Evolutionary conservation across 2,888 invertebrate genomes (phyloP).

Genomic region (Cecidostiba fungosa): DNA sequence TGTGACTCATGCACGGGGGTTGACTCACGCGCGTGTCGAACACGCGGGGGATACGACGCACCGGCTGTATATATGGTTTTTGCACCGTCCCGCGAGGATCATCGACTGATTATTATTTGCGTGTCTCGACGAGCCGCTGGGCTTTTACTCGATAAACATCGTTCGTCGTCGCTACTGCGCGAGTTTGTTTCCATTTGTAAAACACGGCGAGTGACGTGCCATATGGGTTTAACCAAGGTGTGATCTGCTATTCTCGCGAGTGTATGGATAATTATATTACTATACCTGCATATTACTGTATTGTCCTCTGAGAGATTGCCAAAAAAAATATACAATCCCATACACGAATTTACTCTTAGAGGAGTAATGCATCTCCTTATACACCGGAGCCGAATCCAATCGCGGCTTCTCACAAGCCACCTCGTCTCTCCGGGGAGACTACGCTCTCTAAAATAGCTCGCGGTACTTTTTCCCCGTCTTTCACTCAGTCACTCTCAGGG

Average conservation of each 20-base stretch:
- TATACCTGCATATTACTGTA: not conserved
- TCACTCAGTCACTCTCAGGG: not conserved
- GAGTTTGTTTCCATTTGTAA: conserved; percentile 35
- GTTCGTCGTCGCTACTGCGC: not conserved
- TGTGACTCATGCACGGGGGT: conserved; percentile 45
- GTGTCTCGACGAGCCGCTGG: not conserved
- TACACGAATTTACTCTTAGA: conserved; percentile 50
- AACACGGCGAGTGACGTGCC: conserved; percentile 14
- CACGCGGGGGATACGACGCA: not conserved
- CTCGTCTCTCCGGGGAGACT: not conserved
- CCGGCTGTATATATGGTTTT: conserved; percentile 38
- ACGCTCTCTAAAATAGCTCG: conserved; percentile 55
- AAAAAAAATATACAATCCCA: conserved; percentile 19
- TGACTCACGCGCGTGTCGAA: conserved; percentile 19
- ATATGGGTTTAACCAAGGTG: not conserved
- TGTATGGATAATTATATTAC: not conserved
- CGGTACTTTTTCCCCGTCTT: not conserved
- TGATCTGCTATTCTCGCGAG: not conserved
- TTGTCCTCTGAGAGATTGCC: not conserved
- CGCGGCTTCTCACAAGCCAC: not conserved
- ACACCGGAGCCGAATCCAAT: conserved; percentile 43
- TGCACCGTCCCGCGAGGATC: conserved; percentile 40
- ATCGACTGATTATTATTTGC: conserved; percentile 54
- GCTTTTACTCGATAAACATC: conserved; percentile 2
- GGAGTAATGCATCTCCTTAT: conserved; percentile 24